These are phyloP conservation scores for Eunapius fragilis DNA, from an alignment of 37 sponge, comb jelly and placozoan genomes.

Conservation along the genomic window DNA sequence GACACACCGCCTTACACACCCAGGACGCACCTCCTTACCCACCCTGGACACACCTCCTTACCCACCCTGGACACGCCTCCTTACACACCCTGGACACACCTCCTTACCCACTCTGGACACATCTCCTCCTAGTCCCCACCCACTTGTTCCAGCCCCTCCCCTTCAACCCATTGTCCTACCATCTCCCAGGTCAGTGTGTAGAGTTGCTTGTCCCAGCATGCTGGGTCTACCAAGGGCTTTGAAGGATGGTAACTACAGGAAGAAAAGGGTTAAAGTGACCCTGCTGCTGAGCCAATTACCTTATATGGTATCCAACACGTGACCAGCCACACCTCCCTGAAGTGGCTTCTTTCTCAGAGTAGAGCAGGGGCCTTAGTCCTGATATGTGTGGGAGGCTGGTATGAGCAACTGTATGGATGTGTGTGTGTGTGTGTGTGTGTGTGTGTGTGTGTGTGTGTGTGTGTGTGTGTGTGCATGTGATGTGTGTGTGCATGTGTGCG, in stretches of 20 bases:
- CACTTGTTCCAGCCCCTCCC: background rate
- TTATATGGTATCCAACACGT: constrained; percentile 69
- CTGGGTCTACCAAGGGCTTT: background rate
- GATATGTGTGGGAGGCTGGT: background rate
- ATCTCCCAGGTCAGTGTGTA: constrained; percentile 58
- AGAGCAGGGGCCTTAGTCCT: constrained; percentile 88
- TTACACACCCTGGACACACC: too few relatives aligned
- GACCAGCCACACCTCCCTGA: constrained; percentile 57
- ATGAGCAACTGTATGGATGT: background rate
- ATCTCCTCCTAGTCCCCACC: too few relatives aligned
- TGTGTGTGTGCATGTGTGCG: background rate
- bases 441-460: constrained; percentile 1
- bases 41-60: too few relatives aligned
- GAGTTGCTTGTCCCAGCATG: background rate
- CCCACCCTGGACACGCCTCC: too few relatives aligned
- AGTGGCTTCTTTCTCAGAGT: constrained; percentile 69
- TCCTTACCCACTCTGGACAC: too few relatives aligned
- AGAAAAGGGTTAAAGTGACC: background rate
- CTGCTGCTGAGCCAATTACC: constrained; percentile 23
- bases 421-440: background rate
- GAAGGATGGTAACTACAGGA: background rate
- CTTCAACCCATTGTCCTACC: constrained; percentile 2
- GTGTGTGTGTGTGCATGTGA: background rate
- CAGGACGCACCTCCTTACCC: too few relatives aligned
- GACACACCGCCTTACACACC: too few relatives aligned